Base-by-base conservation (phyloP, 2,888 invertebrate genomes). In the Chromoteleia sp. region DNA sequence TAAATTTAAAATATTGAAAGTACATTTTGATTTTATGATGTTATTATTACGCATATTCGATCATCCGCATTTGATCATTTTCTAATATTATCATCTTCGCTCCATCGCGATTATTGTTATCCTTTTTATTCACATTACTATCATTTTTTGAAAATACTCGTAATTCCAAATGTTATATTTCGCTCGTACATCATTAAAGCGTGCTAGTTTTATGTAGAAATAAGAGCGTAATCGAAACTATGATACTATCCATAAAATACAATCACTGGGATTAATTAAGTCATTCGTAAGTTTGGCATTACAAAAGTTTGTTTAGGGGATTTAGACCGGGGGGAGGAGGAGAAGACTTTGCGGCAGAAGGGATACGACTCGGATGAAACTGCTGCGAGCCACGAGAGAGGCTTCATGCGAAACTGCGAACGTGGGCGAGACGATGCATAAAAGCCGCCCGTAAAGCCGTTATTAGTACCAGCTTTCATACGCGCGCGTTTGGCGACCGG, bases 381-480 rank as follows among this genome's bases (percentile, higher is more conserved):
- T 67, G 54, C 59, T 54, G 58, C 67, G 58, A 48, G 52, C 2
- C 25, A 50, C 41, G 52, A 39, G 68, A 61, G 65, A 63, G 58
- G 70, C 48, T 71, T 58, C 48, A 19, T 50, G 52, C 54, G 78
- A 79, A 77, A 77, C 80, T 84, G 73, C 61, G 81, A 75, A 76
- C 77, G 80, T 78, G 82, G 81, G 83, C 83, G 84, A 83, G 83
- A 78, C 81, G 77, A 75, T 83, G 81, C 81, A 73, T 82, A 84
- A 86, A 82, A 84, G 74, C 84, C 73, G 74, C 43, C 83, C 48
- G 83, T 85, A 85, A 86, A 87, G 86, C 79, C 83, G 84, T 86
- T 87, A 86, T 87, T 87, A 87, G 85, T 84, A 84, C 83, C 79
- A 85, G 85, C 82, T 82, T 76, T 82, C 75, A 80, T 83, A 82